phyloP scores from a whole-genome alignment of 2,888 invertebrate species.

The Xylophagus ater region DNA sequence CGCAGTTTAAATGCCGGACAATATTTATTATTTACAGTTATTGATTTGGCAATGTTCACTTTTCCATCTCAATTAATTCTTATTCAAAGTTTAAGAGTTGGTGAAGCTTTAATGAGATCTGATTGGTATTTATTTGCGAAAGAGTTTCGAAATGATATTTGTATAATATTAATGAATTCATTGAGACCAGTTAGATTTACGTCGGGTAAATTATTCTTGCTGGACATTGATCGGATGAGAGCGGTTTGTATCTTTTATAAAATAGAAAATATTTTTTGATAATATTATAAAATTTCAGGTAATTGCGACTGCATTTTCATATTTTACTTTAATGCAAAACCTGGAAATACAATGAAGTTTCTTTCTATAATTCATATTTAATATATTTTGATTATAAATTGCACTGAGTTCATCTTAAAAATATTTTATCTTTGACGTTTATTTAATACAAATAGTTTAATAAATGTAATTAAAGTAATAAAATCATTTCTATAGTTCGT shows the following conservation, averaged over 20 bases:
- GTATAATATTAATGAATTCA: constrained; percentile 16
- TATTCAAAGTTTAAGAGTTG: constrained; percentile 12
- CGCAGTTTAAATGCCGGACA: constrained; percentile 1
- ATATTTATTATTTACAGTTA: constrained; percentile 1
- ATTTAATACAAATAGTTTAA: too few species aligned
- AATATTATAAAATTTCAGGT: too few species aligned
- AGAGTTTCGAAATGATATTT: constrained; percentile 15
- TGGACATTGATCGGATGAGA: constrained; percentile 16
- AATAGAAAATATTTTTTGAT: too few species aligned
- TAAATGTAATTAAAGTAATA: too few species aligned
- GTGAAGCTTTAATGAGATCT: constrained; percentile 15
- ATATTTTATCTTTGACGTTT: too few species aligned
- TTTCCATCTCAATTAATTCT: constrained; percentile 12
- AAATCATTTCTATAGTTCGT: too few species aligned
- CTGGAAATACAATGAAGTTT: too few species aligned
- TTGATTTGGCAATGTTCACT: constrained; percentile 13
- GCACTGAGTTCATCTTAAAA: too few species aligned
- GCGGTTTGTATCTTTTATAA: constrained; percentile 7
- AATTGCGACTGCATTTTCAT: too few species aligned
- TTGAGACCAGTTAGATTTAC: constrained; percentile 16
- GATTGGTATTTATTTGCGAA: constrained; percentile 18
- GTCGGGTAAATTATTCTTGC: constrained; percentile 16
- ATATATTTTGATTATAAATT: too few species aligned
- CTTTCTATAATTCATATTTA: too few species aligned
- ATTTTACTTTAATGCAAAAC: too few species aligned